Percentiles rank a stretch among this genome's conserved stretches.
phyloP scores from a whole-genome alignment of 2,888 invertebrate species.

The Drosophila nr. perissopoda region DNA sequence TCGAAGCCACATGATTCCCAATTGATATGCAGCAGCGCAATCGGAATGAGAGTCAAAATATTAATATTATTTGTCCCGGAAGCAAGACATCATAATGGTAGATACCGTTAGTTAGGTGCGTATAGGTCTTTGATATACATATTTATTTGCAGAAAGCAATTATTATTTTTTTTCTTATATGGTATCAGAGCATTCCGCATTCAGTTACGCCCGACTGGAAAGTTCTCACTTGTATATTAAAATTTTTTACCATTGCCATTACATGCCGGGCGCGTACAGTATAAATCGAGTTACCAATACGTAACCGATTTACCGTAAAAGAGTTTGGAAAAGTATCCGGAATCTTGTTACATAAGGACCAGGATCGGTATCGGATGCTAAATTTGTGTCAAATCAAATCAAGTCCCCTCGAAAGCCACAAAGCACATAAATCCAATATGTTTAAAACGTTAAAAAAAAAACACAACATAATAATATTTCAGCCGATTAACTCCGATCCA shows the following conservation, averaged over 20 bases:
- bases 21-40: not conserved
- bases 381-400: not conserved
- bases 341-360: not conserved
- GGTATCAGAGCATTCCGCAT: no score
- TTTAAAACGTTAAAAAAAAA: not conserved
- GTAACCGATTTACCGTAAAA: no score
- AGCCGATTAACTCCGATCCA: not conserved
- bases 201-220: no score
- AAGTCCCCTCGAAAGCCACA: not conserved
- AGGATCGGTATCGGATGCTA: not conserved
- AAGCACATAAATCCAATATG: not conserved
- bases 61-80: not conserved
- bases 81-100: not conserved
- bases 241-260: no score
- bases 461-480: not conserved
- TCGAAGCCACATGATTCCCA: not conserved
- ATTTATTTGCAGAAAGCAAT: not conserved
- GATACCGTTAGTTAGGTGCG: not conserved
- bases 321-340: not conserved
- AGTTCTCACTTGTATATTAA: no score
- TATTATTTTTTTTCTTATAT: not conserved
- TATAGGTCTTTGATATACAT: not conserved
- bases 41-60: not conserved
- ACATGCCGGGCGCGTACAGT: no score
- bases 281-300: not conserved